phyloP scores from a whole-genome alignment of 2,888 invertebrate species.

The Agapostemon virescens region DNA sequence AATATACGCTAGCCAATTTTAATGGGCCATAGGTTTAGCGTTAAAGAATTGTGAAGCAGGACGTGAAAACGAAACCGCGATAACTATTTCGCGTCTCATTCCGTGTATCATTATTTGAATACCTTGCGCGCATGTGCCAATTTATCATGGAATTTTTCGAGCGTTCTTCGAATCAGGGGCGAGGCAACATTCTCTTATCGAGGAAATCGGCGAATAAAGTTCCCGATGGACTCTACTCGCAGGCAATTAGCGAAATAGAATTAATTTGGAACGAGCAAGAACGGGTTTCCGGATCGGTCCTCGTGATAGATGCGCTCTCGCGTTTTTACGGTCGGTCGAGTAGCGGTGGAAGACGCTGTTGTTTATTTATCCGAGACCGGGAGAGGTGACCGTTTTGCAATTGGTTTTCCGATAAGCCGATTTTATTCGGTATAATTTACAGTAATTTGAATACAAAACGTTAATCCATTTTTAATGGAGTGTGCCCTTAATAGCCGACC shows the following conservation, averaged over 20 bases:
- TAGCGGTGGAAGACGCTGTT: conserved; percentile 25
- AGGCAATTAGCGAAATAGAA: conserved; percentile 21
- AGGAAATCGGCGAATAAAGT: conserved; percentile 19
- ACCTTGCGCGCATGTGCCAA: too few relatives aligned
- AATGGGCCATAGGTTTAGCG: too few relatives aligned
- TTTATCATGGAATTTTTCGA: background rate
- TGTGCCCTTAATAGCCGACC: conserved; percentile 46
- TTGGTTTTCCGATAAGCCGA: conserved; percentile 52
- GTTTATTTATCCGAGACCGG: conserved; percentile 39
- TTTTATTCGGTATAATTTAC: conserved; percentile 46
- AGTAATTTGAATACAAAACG: conserved; percentile 47
- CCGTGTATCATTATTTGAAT: background rate
- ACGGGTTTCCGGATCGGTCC: background rate
- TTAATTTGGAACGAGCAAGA: conserved; percentile 12
- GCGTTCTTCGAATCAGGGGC: background rate
- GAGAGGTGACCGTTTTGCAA: conserved; percentile 14
- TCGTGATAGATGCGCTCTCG: conserved; percentile 3
- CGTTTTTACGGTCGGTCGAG: background rate
- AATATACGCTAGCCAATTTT: too few relatives aligned
- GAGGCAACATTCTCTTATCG: conserved; percentile 32
- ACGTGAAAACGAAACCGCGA: background rate
- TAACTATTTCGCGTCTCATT: background rate
- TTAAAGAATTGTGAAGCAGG: too few relatives aligned
- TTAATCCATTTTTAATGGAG: conserved; percentile 58
- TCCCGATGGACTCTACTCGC: background rate